Conservation (phyloP, 2,797 vertebrate species). For the Dromococcyx pavoninus region DNA sequence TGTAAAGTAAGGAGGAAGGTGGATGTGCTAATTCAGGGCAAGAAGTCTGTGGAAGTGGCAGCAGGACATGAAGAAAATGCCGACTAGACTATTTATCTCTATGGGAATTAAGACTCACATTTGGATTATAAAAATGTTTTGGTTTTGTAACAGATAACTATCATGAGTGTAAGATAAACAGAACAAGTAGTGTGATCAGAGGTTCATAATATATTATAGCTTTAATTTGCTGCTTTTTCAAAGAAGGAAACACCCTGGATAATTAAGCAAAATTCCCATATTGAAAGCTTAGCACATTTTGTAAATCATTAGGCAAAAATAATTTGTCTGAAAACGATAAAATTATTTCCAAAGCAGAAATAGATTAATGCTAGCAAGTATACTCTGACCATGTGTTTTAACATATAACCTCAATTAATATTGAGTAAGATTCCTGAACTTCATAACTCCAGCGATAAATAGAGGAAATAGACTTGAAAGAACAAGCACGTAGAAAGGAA, state of each 20-base stretch:
- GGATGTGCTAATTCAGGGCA: neutral
- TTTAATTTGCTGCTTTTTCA: neutral
- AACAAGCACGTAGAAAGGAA: neutral
- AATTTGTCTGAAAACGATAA: neutral
- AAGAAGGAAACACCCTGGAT: neutral
- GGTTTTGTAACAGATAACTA: neutral
- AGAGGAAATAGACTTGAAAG: conserved; percentile 2
- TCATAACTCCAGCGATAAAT: neutral
- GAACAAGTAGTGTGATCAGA: neutral
- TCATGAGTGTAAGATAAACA: neutral
- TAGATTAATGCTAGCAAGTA: neutral
- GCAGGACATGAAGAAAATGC: neutral
- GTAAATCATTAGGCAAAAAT: neutral
- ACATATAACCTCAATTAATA: neutral
- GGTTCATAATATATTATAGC: neutral
- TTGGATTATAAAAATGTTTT: neutral
- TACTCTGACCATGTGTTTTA: neutral
- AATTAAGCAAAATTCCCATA: neutral
- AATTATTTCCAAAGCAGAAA: neutral
- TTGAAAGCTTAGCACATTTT: neutral
- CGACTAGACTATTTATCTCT: neutral
- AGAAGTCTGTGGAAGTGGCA: neutral
- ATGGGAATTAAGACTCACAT: neutral
- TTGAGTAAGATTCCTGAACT: neutral
- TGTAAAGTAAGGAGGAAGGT: neutral